phyloP scores from a whole-genome alignment of 2,113 vertebrate species.

The Peucedramus taeniatus region DNA sequence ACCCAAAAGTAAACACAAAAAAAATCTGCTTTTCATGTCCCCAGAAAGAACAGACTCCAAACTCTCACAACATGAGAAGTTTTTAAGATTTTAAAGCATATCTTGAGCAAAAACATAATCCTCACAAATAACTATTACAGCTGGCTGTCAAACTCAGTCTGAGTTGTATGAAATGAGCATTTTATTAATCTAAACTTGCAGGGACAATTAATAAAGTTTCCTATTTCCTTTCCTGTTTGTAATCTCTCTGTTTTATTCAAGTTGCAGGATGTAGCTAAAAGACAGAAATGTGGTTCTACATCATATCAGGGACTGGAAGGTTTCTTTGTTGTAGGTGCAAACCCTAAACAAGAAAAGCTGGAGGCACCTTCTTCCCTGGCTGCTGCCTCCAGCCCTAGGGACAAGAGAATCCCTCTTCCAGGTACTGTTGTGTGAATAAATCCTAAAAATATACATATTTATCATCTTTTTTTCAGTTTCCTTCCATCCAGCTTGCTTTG shows the following conservation, averaged over 20 bases:
- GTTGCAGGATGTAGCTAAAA: slow-evolving; percentile 63
- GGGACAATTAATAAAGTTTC: background rate
- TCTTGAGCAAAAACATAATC: background rate
- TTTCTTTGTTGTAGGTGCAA: slow-evolving; percentile 62
- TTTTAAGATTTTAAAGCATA: background rate
- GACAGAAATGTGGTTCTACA: slow-evolving; percentile 18
- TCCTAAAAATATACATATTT: background rate
- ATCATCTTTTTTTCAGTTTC: background rate
- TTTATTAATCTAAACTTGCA: background rate
- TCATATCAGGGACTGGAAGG: slow-evolving; percentile 63
- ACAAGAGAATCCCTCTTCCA: background rate
- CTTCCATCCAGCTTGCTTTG: background rate
- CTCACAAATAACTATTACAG: background rate
- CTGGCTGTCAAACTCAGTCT: background rate
- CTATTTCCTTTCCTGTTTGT: background rate
- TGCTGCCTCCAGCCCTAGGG: background rate
- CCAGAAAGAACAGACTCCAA: background rate
- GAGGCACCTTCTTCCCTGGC: background rate
- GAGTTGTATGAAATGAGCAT: background rate
- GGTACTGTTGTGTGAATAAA: slow-evolving; percentile 42
- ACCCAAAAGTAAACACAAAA: background rate
- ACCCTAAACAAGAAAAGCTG: background rate
- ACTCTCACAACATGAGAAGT: background rate
- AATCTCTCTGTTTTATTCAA: slow-evolving; percentile 22
- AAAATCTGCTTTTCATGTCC: background rate